Conservation (phyloP, 2,888 invertebrate genomes). For the Macrophya alboannulata region DNA sequence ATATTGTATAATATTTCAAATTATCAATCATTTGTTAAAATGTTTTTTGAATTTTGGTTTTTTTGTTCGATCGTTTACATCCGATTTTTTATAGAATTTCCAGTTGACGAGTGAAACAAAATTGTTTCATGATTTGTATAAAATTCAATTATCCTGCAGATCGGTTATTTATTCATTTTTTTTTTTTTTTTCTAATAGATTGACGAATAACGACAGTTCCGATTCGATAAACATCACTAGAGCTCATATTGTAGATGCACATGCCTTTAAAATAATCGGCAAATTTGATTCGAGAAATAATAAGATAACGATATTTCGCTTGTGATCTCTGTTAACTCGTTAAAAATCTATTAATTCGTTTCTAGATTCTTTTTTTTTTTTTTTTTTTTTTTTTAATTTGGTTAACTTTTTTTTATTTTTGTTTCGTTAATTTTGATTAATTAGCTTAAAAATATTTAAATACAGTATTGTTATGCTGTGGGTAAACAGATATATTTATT, state of each 20-base stretch:
- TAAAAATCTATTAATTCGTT: background rate
- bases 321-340: constrained; percentile 28
- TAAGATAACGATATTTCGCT: background rate
- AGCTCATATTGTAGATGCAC: background rate
- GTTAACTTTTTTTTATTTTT: constrained; percentile 9
- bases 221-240: constrained; percentile 21
- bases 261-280: background rate
- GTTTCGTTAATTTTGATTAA: constrained; percentile 9
- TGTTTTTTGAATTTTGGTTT: background rate
- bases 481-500: constrained; percentile 35
- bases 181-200: background rate
- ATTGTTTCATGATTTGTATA: background rate
- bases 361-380: background rate
- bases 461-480: constrained; percentile 41
- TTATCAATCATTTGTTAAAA: background rate
- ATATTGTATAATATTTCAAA: background rate
- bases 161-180: background rate
- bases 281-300: background rate
- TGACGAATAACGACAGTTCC: background rate
- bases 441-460: constrained; percentile 32
- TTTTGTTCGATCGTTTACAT: background rate
- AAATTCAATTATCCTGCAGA: background rate
- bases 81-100: background rate
- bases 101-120: background rate
- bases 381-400: background rate